These are phyloP conservation scores for Heliopora coerulea DNA, from an alignment of 92 coral and sea anemone genomes.

Conservation along the genomic window DNA sequence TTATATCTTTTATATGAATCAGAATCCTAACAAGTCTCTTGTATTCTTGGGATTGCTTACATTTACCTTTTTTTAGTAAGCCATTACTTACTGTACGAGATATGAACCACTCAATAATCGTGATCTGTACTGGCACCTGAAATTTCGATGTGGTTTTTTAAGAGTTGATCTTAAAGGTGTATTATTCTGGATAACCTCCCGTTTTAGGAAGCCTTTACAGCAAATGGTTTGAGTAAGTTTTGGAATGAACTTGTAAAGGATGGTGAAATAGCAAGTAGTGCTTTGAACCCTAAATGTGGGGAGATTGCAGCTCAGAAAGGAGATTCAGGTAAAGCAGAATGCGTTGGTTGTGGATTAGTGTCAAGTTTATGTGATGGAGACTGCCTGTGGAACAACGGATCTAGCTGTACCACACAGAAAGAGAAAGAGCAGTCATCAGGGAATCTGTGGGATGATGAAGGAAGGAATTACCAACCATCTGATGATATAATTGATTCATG, in stretches of 20 bases:
- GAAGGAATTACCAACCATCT: conserved; percentile 67
- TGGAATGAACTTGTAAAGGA: conserved; percentile 99
- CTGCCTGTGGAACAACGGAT: conserved; percentile 70
- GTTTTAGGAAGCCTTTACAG: conserved; percentile 74
- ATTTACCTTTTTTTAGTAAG: too few relatives aligned
- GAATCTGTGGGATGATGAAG: conserved; percentile 79
- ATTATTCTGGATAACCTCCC: neutral
- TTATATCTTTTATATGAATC: too few relatives aligned
- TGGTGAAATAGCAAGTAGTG: conserved; percentile 80
- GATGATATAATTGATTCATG: conserved; percentile 87
- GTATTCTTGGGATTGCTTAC: too few relatives aligned
- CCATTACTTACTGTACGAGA: too few relatives aligned
- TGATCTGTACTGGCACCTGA: too few relatives aligned
- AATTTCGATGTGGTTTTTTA: too few relatives aligned
- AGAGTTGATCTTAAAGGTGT: neutral
- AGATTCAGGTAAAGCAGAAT: conserved; percentile 64
- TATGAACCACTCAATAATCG: too few relatives aligned
- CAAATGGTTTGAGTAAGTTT: conserved; percentile 85
- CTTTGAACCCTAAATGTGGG: conserved; percentile 54
- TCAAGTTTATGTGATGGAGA: conserved; percentile 80
- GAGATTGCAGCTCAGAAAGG: conserved; percentile 82
- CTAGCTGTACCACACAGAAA: conserved; percentile 78
- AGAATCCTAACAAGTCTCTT: too few relatives aligned
- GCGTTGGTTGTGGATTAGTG: conserved; percentile 56
- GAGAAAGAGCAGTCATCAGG: conserved; percentile 89